Evolutionary conservation across 1,140 invertebrate genomes (phyloP).

Genomic region (Eriosoma lanigerum): DNA sequence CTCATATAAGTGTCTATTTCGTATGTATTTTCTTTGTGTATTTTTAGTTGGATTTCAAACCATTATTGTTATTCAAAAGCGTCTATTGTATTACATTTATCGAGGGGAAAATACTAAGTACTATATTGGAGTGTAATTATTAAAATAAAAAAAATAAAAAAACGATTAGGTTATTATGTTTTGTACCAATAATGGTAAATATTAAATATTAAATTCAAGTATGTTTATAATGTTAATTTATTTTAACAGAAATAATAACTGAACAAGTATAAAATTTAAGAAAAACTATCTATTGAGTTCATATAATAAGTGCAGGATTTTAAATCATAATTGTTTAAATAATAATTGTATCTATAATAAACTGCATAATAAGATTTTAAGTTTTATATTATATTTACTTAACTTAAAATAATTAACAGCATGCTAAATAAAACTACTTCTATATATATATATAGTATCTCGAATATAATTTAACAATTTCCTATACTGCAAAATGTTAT

Average conservation of each 20-base stretch:
- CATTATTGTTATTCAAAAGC: not conserved
- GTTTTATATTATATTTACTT: too few relatives aligned
- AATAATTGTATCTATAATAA: too few relatives aligned
- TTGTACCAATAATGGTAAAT: not conserved
- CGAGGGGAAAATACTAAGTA: not conserved
- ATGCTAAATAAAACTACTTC: too few relatives aligned
- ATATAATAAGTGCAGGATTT: too few relatives aligned
- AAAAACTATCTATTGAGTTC: too few relatives aligned
- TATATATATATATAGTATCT: too few relatives aligned
- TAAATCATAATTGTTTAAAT: too few relatives aligned
- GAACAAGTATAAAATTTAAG: too few relatives aligned
- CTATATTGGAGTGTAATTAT: not conserved
- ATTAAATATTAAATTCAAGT: not conserved
- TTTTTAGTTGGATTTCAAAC: not conserved
- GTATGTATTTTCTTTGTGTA: not conserved
- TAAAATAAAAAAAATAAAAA: not conserved
- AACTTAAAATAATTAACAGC: too few relatives aligned
- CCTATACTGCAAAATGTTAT: too few relatives aligned
- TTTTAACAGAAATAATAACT: not conserved
- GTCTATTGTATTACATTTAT: not conserved
- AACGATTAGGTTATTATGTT: not conserved
- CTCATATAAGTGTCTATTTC: not conserved
- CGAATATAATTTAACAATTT: too few relatives aligned
- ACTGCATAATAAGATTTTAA: too few relatives aligned
- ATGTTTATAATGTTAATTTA: not conserved